Conservation (phyloP, 2,113 vertebrate genomes). For the Pao palembangensis region DNA sequence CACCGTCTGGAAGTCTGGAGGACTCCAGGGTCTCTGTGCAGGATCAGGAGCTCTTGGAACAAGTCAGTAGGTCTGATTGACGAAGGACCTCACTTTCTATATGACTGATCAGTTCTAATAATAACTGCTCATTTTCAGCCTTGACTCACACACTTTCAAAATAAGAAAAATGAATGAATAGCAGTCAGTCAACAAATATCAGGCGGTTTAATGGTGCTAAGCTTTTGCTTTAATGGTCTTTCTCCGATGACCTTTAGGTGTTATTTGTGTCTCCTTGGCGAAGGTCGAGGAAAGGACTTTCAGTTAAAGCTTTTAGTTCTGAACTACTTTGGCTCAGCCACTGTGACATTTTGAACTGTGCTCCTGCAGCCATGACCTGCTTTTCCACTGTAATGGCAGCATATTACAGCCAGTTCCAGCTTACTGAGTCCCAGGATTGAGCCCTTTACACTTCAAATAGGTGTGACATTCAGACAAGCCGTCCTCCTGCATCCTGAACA, state of each 20-base stretch:
- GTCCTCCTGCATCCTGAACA: conserved; percentile 65
- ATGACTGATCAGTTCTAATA: too few relatives aligned
- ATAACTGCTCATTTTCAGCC: too few relatives aligned
- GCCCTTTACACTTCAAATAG: conserved; percentile 68
- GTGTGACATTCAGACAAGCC: conserved; percentile 66
- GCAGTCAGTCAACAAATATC: too few relatives aligned
- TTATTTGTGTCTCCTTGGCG: conserved; percentile 18
- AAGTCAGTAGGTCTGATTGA: too few relatives aligned
- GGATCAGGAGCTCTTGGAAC: too few relatives aligned
- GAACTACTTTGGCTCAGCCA: conserved; percentile 32
- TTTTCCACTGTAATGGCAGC: conserved; percentile 62
- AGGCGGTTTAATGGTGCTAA: too few relatives aligned
- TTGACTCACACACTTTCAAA: too few relatives aligned
- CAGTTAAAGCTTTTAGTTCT: conserved; percentile 25
- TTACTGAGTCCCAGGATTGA: conserved; percentile 74
- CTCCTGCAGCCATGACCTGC: conserved; percentile 50
- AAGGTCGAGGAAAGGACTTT: conserved; percentile 56
- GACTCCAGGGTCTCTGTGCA: too few relatives aligned
- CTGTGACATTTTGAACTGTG: conserved; percentile 57
- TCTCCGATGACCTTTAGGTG: conserved; percentile 15
- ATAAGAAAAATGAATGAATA: too few relatives aligned
- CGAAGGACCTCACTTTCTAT: too few relatives aligned
- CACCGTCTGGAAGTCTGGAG: too few relatives aligned
- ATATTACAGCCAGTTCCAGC: conserved; percentile 74
- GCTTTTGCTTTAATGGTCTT: background rate